Conservation (phyloP, 2,888 invertebrate species). For the Acanthosepion lycidas region DNA sequence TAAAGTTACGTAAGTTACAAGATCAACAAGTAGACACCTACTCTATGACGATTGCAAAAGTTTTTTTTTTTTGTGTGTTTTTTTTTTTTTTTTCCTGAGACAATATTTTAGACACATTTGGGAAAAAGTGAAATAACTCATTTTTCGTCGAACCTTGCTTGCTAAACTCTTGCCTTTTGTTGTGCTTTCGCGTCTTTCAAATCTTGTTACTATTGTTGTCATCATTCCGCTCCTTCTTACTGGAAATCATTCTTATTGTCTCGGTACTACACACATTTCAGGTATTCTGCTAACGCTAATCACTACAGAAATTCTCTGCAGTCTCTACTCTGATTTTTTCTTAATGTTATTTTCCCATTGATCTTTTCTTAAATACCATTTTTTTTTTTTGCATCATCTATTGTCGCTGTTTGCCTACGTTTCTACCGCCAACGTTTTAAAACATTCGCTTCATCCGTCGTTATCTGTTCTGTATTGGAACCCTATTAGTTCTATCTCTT, state of each 20-base stretch:
- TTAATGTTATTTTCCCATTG: background rate
- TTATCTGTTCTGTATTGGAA: background rate
- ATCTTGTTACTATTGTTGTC: background rate
- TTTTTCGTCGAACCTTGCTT: background rate
- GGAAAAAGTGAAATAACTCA: background rate
- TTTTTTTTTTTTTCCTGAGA: too few relatives aligned
- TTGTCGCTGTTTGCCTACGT: background rate
- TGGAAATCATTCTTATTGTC: background rate
- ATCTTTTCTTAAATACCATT: background rate
- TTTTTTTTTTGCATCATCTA: background rate
- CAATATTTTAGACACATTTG: too few relatives aligned
- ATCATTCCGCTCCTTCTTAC: background rate
- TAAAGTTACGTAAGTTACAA: too few relatives aligned
- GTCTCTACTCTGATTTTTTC: background rate
- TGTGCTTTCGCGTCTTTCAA: background rate
- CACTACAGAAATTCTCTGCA: background rate
- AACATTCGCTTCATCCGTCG: slow-evolving; percentile 10
- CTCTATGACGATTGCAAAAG: too few relatives aligned
- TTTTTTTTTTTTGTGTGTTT: too few relatives aligned
- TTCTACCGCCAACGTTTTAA: background rate
- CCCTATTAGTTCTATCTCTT: background rate
- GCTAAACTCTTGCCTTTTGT: background rate
- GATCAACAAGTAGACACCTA: too few relatives aligned
- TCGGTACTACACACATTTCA: background rate
- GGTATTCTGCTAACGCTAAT: background rate